phyloP scores from a whole-genome alignment of 2,113 vertebrate species.

The Ptyas mucosa region DNA sequence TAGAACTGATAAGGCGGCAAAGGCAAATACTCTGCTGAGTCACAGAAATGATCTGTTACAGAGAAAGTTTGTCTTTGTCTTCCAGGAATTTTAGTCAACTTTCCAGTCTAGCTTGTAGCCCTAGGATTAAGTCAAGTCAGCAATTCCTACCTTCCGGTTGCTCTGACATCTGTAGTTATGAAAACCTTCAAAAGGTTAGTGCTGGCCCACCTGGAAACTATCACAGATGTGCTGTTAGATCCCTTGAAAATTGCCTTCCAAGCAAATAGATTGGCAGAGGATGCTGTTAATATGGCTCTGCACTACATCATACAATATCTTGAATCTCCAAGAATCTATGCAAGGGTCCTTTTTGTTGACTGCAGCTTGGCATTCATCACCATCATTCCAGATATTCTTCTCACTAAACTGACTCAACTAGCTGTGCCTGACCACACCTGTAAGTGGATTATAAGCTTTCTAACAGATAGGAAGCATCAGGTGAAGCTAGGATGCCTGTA shows the following conservation, averaged over 20 bases:
- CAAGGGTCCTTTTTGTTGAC: neutral
- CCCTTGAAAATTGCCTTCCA: neutral
- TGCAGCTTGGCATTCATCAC: neutral
- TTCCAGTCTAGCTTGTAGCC: neutral
- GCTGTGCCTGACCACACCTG: neutral
- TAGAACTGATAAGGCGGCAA: neutral
- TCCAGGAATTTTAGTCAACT: neutral
- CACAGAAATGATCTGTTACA: neutral
- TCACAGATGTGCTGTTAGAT: neutral
- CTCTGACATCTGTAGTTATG: neutral
- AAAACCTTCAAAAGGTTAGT: neutral
- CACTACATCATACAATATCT: neutral
- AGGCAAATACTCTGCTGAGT: neutral
- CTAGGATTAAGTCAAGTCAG: neutral
- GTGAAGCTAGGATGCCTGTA: neutral
- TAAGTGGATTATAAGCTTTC: neutral
- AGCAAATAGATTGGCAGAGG: neutral
- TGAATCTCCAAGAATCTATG: neutral
- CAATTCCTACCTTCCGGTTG: neutral
- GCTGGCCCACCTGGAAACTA: neutral
- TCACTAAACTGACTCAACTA: neutral
- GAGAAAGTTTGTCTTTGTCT: neutral
- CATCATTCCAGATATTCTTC: neutral
- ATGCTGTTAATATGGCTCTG: neutral
- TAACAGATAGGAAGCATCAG: neutral